Percentiles rank a stretch among this genome's conserved stretches.
Evolutionary conservation across 2,797 vertebrate species (phyloP).

Genomic region (Pangasius larnaudii): DNA sequence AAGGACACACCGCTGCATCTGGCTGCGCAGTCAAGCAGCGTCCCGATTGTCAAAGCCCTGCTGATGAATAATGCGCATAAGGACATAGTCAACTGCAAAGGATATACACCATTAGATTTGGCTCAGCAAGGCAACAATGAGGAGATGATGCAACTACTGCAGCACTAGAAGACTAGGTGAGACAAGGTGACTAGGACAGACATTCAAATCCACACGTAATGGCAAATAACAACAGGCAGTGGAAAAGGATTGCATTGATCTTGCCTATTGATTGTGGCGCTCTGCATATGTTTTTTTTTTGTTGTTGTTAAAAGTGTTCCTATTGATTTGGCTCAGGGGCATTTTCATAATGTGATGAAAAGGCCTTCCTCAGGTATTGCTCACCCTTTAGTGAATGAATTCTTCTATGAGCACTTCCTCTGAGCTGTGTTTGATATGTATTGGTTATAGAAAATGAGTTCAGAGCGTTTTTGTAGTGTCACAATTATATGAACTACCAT

Average conservation of each 20-base stretch:
- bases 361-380: background rate
- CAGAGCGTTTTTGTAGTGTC: background rate
- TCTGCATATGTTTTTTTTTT: constrained; percentile 44
- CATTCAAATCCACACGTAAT: constrained; percentile 28
- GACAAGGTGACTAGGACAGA: constrained; percentile 13
- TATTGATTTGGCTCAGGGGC: constrained; percentile 35
- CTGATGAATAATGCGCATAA: constrained; percentile 76
- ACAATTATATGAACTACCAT: constrained; percentile 35
- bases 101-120: constrained; percentile 76
- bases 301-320: constrained; percentile 29
- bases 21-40: constrained; percentile 76
- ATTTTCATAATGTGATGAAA: constrained; percentile 39
- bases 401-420: background rate
- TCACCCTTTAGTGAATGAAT: background rate
- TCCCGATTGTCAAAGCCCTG: constrained; percentile 78
- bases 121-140: constrained; percentile 72
- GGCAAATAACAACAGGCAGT: constrained; percentile 36
- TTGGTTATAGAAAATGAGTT: background rate
- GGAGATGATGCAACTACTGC: constrained; percentile 72
- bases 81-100: constrained; percentile 68
- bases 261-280: constrained; percentile 44
- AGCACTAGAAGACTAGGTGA: constrained; percentile 41
- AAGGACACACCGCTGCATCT: constrained; percentile 82
- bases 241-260: constrained; percentile 46
- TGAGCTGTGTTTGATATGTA: background rate